Evolutionary conservation across 2,888 invertebrate genomes (phyloP).

Genomic region (Thysanoteuthis rhombus): DNA sequence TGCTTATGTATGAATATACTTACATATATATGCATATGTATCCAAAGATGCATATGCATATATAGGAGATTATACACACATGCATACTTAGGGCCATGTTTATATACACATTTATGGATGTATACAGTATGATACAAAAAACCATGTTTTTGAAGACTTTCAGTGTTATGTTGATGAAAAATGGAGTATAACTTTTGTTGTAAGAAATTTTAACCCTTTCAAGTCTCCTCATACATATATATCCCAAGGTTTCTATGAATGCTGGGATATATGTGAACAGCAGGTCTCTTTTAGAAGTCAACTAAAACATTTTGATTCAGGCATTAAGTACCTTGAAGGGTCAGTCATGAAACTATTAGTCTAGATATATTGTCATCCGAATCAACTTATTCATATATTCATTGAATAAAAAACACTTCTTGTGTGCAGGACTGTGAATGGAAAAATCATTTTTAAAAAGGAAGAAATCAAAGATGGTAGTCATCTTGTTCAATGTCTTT

Average conservation of each 20-base stretch:
- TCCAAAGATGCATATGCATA: neutral
- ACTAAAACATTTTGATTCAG: no score
- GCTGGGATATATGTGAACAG: no score
- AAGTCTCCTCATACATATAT: no score
- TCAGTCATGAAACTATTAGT: no score
- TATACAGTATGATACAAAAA: neutral
- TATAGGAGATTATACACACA: neutral
- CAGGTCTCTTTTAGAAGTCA: no score
- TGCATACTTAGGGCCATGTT: neutral
- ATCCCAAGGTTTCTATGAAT: no score
- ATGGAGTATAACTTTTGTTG: neutral
- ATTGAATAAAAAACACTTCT: neutral
- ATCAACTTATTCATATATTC: neutral
- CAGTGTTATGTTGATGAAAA: neutral
- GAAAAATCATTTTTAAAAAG: neutral
- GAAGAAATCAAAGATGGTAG: neutral
- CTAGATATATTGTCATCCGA: neutral
- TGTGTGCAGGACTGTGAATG: neutral
- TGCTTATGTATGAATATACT: neutral
- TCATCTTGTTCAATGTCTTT: neutral
- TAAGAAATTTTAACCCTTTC: neutral
- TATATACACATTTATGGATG: neutral
- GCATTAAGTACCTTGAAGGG: no score
- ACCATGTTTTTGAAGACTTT: neutral
- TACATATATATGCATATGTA: neutral